Base-by-base conservation (phyloP, 2,888 invertebrate genomes). In the Chrysotoxum bicinctum region DNA sequence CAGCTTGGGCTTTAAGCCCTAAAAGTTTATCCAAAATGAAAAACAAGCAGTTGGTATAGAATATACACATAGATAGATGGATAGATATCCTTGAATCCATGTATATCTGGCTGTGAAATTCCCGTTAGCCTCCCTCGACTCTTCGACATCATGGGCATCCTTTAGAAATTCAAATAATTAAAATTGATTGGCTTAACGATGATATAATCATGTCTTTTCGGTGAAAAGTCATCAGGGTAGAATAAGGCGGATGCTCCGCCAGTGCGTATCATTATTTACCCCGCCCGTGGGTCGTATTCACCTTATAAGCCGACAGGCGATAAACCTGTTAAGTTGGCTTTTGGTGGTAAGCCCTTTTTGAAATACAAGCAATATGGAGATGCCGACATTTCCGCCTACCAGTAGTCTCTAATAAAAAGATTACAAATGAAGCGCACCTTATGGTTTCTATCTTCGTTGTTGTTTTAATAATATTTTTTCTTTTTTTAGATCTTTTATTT, bases 171-270 rank as follows among this genome's bases (percentile, higher is more conserved):
- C 73, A 64, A 77, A 81, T 85, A 81, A 85, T 85, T 85, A 81
- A 85, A 81, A 81, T 81, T 85, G 85, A 85, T 85, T 85, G 85
- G 85, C 85, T 85, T 79, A 76, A 84, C 84, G 80, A 84, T 80
- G 80, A 84, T 84, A 84, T 80, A 76, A 80, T 84, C 80, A 72
- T 84, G 84, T 82, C 75, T 40, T 80, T 62, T 70, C 75, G 69
- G 69, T 50, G 56, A 74, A 74, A 70, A 60, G 45, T 70, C 66
- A 66, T 73, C 70, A 66, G 30, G 30, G 43, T 35, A 4, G 30
- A 40, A 60, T 26, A 48, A 58, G 10, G 26, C 69, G 48, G 78
- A 66, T 64, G 62, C 48, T 62, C 62, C n/a, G 62, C 45, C 37
- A 40, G 16, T 43, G 43, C 43, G 60, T 62, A 40, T 66, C 64